Evolutionary conservation across 2,888 invertebrate species (phyloP), one percentile per base, ranked within the genome.

Genomic region (Rhingia rostrata): DNA sequence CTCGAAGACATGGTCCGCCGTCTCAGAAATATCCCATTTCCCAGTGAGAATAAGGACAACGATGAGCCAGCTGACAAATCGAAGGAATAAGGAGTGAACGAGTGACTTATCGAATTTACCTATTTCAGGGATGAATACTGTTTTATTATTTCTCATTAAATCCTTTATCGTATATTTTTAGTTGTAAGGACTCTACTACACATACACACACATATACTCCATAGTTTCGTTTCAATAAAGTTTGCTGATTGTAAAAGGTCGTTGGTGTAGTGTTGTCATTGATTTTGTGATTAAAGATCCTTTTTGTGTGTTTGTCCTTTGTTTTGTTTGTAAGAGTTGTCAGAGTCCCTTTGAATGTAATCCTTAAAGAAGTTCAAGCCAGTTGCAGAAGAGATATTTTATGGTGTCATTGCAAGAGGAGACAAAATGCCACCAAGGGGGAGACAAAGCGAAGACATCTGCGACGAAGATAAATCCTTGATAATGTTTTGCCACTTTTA

Each of bases 1-100:
- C 70, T 90, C 9, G 90, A 90, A 72, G 87, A 90, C 32, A 89
- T 90, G 90, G 90, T 90, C 35, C 87, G 82, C 14, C 89, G 90
- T n/a, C 80, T 90, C n/a, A 87, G 88, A 6, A 86, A 88, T 3
- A 72, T 90, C 10, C 90, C 90, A 2, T 90, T 88, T 66, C 90
- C 90, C 30, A 74, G 43, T 41, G 66, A 69, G 9, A 69, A 37
- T 4, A 61, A 74, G 14, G 33, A 51, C 22, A 0, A 35, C 22
- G 6, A 60, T 10, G 43, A 72, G 32, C 10, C 83, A 45, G 53
- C 74, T 4, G 32, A 12, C 41, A 41, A 79, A 43, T 54, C 67
- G 12, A 79, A 84, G 56, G 14, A 58, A 35, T 84, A 70, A 43
- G 35, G 14, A 69, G 60, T 22, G 22, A n/a, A 22, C 39, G 49